Conservation (phyloP, 2,797 vertebrate species). For the Parambassis ranga region DNA sequence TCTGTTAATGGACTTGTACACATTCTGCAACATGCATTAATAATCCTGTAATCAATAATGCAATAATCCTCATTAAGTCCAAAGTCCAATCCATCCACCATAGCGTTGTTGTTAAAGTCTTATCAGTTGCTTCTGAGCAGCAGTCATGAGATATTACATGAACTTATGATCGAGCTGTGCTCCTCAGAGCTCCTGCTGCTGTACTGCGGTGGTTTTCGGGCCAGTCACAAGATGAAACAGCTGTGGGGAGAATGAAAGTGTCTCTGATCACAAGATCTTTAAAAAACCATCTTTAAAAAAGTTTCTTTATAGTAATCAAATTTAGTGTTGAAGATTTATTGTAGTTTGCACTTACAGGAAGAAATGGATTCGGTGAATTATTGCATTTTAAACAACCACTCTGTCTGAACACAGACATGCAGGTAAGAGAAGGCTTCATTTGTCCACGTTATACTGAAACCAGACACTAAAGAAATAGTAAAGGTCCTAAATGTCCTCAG, state of each 20-base stretch:
- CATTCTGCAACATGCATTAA: not conserved
- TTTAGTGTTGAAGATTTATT: not conserved
- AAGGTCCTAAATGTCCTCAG: not conserved
- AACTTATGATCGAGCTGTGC: constrained; percentile 28
- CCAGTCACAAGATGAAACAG: constrained; percentile 49
- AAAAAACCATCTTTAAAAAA: not conserved
- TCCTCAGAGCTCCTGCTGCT: constrained; percentile 12
- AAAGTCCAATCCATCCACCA: too few species aligned
- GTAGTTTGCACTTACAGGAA: not conserved
- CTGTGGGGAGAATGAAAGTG: constrained; percentile 8
- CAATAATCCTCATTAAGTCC: too few species aligned
- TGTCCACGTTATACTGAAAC: not conserved
- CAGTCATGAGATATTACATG: constrained; percentile 29
- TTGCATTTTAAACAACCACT: not conserved
- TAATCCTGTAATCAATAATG: too few species aligned
- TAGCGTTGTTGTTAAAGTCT: not conserved
- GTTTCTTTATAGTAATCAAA: not conserved
- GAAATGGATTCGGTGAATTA: not conserved
- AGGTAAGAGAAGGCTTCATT: constrained; percentile 11
- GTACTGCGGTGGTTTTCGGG: not conserved
- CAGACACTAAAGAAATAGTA: not conserved
- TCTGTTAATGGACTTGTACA: not conserved
- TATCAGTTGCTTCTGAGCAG: not conserved
- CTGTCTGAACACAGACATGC: not conserved
- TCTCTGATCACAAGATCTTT: constrained; percentile 37